Evolutionary conservation across 2,888 invertebrate genomes (phyloP).

Genomic region (Euplagia quadripunctaria): DNA sequence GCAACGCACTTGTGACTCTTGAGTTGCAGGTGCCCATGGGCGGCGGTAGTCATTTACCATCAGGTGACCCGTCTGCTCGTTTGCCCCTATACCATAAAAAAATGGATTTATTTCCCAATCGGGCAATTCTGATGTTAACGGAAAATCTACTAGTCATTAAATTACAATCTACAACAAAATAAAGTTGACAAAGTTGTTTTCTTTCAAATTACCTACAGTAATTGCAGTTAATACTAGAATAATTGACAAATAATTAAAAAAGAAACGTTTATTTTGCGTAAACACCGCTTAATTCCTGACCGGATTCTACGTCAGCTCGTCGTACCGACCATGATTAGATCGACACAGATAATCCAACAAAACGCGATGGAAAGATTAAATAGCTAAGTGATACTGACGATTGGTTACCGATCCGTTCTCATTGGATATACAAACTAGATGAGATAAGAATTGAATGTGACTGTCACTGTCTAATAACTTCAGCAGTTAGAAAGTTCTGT

Average conservation of each 20-base stretch:
- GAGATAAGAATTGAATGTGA: constrained; percentile 13
- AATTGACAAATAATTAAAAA: constrained; percentile 11
- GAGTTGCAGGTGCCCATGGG: no score
- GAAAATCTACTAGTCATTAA: neutral
- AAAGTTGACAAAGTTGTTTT: neutral
- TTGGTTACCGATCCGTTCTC: constrained; percentile 16
- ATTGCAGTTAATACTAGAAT: constrained; percentile 16
- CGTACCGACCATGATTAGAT: constrained; percentile 20
- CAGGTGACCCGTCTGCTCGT: no score
- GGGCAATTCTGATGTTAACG: neutral
- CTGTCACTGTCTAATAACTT: constrained; percentile 12
- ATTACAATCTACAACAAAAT: neutral
- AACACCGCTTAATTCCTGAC: constrained; percentile 12
- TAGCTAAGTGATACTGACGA: constrained; percentile 23
- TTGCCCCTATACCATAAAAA: no score
- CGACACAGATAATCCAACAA: constrained; percentile 23
- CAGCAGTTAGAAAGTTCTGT: neutral
- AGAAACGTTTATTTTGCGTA: constrained; percentile 6
- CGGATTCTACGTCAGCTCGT: constrained; percentile 10
- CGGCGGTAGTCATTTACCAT: no score
- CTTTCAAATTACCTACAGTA: neutral
- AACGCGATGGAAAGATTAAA: constrained; percentile 24
- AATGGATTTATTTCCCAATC: neutral
- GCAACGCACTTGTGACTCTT: no score
- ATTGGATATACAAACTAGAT: constrained; percentile 9